Percentiles rank a stretch among this genome's conserved stretches.
These are phyloP conservation scores for Otolemur crassicaudatus DNA, from an alignment of 2,797 vertebrate genomes.

Conservation along the genomic window DNA sequence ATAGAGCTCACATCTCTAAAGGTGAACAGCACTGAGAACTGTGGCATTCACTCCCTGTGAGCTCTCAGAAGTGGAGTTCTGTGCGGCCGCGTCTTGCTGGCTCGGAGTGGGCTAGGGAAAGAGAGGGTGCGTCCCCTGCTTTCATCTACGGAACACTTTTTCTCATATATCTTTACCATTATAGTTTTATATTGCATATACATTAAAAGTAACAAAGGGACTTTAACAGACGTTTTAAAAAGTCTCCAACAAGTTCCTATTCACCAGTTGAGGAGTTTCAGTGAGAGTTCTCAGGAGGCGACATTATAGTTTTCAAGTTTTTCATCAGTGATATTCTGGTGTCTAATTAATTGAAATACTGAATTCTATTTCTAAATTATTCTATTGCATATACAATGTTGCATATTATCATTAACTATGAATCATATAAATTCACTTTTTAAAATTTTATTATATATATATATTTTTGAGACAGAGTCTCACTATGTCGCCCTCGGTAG, in stretches of 20 bases:
- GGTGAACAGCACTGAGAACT: not conserved
- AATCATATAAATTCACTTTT: not conserved
- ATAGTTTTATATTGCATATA: not conserved
- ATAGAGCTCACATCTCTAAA: not conserved
- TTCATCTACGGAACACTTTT: not conserved
- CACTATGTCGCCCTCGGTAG: too few species aligned
- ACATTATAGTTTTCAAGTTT: not conserved
- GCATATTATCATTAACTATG: not conserved
- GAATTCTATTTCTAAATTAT: conserved; percentile 35
- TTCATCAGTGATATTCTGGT: not conserved
- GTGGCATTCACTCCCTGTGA: not conserved
- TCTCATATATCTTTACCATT: not conserved
- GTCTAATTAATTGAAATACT: not conserved
- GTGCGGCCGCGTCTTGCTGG: not conserved
- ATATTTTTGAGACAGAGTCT: too few species aligned
- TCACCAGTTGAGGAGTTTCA: not conserved
- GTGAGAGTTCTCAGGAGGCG: not conserved
- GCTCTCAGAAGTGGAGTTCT: not conserved
- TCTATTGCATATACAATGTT: not conserved
- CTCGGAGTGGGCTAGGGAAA: not conserved
- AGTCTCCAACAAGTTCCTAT: not conserved
- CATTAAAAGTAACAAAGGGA: not conserved
- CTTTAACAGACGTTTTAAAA: not conserved
- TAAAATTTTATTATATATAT: too few species aligned
- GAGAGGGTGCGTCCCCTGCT: not conserved